Percentiles rank a stretch among this genome's conserved stretches.
Conservation (phyloP, 2,888 invertebrate genomes). For the Petrophora chlorosata region DNA sequence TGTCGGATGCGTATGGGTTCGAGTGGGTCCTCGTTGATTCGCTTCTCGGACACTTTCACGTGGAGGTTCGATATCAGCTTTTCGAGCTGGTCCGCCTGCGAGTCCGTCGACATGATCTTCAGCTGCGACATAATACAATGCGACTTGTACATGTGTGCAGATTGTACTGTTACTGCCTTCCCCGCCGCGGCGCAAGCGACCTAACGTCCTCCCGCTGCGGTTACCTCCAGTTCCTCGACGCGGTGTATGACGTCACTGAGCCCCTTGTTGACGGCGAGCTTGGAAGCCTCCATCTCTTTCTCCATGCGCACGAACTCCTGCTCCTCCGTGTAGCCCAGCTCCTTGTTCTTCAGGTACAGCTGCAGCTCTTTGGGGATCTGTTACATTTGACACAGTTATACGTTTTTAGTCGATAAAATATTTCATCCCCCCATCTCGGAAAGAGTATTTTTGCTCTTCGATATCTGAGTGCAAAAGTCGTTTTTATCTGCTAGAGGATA, state of each 20-base stretch:
- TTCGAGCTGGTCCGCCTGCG: conserved; percentile 71
- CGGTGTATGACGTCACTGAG: conserved; percentile 73
- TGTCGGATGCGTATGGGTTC: conserved; percentile 77
- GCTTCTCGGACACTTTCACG: conserved; percentile 85
- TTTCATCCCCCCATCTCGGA: no score
- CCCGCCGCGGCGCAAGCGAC: no score
- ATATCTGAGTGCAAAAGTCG: no score
- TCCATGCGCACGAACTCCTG: conserved; percentile 82
- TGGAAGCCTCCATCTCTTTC: conserved; percentile 81
- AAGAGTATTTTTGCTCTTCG: no score
- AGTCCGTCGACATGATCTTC: conserved; percentile 56
- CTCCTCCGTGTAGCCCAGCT: conserved; percentile 78
- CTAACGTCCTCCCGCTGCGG: no score
- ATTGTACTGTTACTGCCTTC: not conserved
- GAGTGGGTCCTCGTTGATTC: conserved; percentile 80
- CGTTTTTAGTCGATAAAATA: no score
- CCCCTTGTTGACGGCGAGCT: conserved; percentile 73
- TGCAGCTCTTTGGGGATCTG: conserved; percentile 87
- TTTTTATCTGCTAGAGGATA: no score
- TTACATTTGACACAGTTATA: no score
- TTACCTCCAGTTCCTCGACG: conserved; percentile 75
- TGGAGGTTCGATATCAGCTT: conserved; percentile 77
- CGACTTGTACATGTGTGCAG: no score
- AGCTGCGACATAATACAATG: no score
- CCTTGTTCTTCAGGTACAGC: conserved; percentile 80